phyloP scores from a whole-genome alignment of 1,140 invertebrate species.

The Drosophila kanapiae region DNA sequence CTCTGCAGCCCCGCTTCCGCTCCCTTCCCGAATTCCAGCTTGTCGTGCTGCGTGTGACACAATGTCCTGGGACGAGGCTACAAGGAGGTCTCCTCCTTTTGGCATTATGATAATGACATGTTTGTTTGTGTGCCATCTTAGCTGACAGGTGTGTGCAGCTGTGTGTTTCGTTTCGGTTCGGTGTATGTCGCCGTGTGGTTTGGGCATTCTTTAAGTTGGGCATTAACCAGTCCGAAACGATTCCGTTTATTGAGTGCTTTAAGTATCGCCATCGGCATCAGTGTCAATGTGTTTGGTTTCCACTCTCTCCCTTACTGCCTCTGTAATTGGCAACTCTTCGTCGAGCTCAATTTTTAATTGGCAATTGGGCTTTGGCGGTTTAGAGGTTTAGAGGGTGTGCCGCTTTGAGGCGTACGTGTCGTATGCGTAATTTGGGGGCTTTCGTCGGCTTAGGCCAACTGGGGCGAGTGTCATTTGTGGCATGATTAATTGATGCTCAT shows the following conservation, averaged over 20 bases:
- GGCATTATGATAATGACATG: slow-evolving; percentile 82
- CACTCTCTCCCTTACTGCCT: slow-evolving; percentile 24
- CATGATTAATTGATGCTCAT: slow-evolving; percentile 82
- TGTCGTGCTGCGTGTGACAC: slow-evolving; percentile 48
- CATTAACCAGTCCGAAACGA: slow-evolving; percentile 62
- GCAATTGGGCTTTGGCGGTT: slow-evolving; percentile 63
- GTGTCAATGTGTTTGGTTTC: slow-evolving; percentile 57
- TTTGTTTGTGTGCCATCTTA: slow-evolving; percentile 68
- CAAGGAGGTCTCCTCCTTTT: slow-evolving; percentile 51
- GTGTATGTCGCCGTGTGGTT: slow-evolving; percentile 9
- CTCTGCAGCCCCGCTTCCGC: neutral
- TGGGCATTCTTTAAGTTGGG: slow-evolving; percentile 60
- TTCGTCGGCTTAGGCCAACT: slow-evolving; percentile 54
- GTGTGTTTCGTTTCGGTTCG: neutral
- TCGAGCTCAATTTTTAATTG: slow-evolving; percentile 68
- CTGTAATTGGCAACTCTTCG: slow-evolving; percentile 58
- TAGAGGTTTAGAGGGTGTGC: slow-evolving; percentile 8
- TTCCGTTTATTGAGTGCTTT: slow-evolving; percentile 76
- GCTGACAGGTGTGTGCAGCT: slow-evolving; percentile 38
- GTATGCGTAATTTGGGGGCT: slow-evolving; percentile 78
- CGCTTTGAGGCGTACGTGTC: slow-evolving; percentile 64
- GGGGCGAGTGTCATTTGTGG: slow-evolving; percentile 69
- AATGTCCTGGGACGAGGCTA: slow-evolving; percentile 48
- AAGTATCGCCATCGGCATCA: slow-evolving; percentile 33
- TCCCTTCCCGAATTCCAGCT: slow-evolving; percentile 13